Percentiles rank a stretch among this genome's conserved stretches.
Evolutionary conservation across 2,888 invertebrate genomes (phyloP).

Genomic region (Maniola hyperantus): DNA sequence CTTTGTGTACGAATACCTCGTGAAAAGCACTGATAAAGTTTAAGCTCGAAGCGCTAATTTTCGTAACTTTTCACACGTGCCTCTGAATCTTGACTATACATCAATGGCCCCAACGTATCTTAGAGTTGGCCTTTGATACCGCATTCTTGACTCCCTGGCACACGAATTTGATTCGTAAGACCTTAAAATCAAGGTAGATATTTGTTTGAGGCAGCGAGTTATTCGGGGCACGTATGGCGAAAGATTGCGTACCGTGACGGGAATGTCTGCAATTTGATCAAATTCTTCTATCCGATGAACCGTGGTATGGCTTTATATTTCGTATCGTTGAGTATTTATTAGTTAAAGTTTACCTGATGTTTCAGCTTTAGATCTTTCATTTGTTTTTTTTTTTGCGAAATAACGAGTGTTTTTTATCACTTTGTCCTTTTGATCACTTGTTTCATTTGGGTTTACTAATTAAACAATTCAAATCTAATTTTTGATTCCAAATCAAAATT

Average conservation of each 20-base stretch:
- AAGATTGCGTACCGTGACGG: conserved; percentile 35
- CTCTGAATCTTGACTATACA: neutral
- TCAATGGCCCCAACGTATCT: conserved; percentile 26
- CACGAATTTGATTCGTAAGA: conserved; percentile 13
- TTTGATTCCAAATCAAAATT: too few species aligned
- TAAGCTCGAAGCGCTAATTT: neutral
- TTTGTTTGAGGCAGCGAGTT: conserved; percentile 24
- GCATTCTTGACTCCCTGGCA: conserved; percentile 9
- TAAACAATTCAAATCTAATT: too few species aligned
- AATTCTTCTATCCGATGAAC: conserved; percentile 28
- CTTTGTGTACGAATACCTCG: too few species aligned
- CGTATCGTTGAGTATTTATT: conserved; percentile 6
- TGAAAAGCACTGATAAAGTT: too few species aligned
- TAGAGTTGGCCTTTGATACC: conserved; percentile 26
- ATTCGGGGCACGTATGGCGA: conserved; percentile 35
- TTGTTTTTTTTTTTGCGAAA: neutral
- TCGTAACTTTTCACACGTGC: neutral
- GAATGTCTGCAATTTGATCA: conserved; percentile 40
- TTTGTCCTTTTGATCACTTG: too few species aligned
- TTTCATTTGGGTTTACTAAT: too few species aligned
- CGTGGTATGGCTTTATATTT: conserved; percentile 12
- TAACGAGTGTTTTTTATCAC: neutral
- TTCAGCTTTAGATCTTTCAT: neutral
- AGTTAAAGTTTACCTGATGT: neutral
- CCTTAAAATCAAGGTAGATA: conserved; percentile 20